phyloP scores from a whole-genome alignment of 35 echinoderm and acorn worm genomes.

The Diadema setosum region DNA sequence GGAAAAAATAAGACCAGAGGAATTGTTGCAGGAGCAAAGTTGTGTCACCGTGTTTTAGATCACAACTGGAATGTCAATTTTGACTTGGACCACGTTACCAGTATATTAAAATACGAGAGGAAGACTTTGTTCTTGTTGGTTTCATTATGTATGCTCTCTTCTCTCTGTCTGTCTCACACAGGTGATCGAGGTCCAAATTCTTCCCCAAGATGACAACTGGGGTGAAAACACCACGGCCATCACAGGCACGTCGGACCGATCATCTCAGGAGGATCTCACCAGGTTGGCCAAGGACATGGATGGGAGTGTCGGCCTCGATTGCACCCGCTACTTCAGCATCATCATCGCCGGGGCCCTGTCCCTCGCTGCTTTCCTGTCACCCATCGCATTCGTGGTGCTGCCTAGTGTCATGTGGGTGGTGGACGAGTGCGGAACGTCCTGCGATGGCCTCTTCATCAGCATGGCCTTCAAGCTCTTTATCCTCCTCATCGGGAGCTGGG shows the following conservation, averaged over 20 bases:
- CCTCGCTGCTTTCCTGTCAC: slow-evolving; percentile 73
- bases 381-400: slow-evolving; percentile 90
- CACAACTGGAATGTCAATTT: too few species aligned
- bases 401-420: slow-evolving; percentile 52
- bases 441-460: slow-evolving; percentile 98
- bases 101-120: too few species aligned
- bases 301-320: slow-evolving; percentile 64
- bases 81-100: too few species aligned
- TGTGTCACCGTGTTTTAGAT: too few species aligned
- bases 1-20: too few species aligned
- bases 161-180: too few species aligned
- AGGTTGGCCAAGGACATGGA: slow-evolving; percentile 63
- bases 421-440: slow-evolving; percentile 48
- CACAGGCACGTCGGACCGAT: slow-evolving; percentile 92
- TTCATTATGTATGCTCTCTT: not conserved
- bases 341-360: slow-evolving; percentile 43
- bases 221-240: slow-evolving; percentile 98
- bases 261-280: slow-evolving; percentile 78
- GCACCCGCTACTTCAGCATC: slow-evolving; percentile 66
- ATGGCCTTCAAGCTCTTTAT: slow-evolving; percentile 96
- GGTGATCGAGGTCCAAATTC: slow-evolving; percentile 94
- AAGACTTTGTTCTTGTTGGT: too few species aligned
- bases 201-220: slow-evolving; percentile 99
- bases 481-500: slow-evolving; percentile 77
- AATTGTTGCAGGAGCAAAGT: too few species aligned